Evolutionary conservation across 2,797 vertebrate species (phyloP).

Genomic region (Streptopelia turtur): DNA sequence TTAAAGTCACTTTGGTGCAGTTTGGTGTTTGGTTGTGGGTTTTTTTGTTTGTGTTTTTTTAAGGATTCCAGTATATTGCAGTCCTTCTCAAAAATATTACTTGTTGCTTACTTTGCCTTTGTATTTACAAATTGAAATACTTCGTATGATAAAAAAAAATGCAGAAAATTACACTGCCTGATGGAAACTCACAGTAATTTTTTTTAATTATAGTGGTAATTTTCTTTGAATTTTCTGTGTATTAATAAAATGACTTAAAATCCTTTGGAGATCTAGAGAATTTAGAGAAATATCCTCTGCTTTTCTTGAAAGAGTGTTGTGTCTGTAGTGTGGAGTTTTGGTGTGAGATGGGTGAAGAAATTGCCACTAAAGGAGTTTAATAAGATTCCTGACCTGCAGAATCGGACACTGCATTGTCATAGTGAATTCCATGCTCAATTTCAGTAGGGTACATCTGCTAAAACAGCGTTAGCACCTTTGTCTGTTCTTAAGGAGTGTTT

Average conservation of each 20-base stretch:
- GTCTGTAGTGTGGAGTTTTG: background rate
- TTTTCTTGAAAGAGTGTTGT: background rate
- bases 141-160: background rate
- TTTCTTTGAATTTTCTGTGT: background rate
- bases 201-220: rapidly evolving
- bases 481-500: background rate
- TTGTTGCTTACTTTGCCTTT: background rate
- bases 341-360: background rate
- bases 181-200: background rate
- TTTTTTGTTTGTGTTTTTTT: background rate
- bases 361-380: background rate
- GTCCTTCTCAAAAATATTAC: background rate
- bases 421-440: background rate
- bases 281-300: background rate
- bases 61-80: background rate
- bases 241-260: background rate
- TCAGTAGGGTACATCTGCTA: background rate
- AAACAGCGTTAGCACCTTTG: background rate
- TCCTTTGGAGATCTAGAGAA: background rate
- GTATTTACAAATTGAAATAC: background rate
- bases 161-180: background rate
- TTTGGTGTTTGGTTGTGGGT: too few species aligned
- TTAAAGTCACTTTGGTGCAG: background rate
- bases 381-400: background rate
- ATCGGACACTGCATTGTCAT: background rate